Base-by-base conservation (phyloP, 2,113 vertebrate species). In the Zosterops japonicus region DNA sequence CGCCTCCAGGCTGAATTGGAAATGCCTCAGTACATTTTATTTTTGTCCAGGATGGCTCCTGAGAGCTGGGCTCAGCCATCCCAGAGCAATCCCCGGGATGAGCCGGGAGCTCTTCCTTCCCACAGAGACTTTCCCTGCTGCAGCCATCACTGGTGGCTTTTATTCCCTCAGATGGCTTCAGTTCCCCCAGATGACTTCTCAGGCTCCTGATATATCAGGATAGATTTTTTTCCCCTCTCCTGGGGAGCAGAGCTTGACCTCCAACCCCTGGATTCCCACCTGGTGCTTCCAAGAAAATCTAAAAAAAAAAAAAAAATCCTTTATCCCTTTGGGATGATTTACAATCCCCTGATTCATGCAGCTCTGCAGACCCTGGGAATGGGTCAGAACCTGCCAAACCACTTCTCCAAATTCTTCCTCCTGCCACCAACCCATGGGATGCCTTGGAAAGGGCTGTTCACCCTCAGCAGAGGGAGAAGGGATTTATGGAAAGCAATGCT, bases 11-110 rank as follows among this genome's bases (percentile, higher is more conserved):
- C 89, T 94, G 93, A 82, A 79, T 91, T 93, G 79, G 69, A 94
- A 97, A 91, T 42, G 89, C 95, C 94, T 95, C 75, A 9, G 91
- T 42, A 71, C 84, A 67, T 95, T 96, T 96, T 89, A 95, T 96
- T 97, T 95, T 85, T 53, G 93, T 71, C 93, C 94, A 72, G 57
- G 36, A 71, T 36, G 61, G 36, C 33, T 91, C 83, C 87, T 17
- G 49, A 91, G 77, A 84, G 71, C 59, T 42, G 1, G 0, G n/a
- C 67, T 90, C 70, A 95, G 59, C 83, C 31, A 4, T 33, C 46
- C 70, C 5, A 3, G 11, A 83, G 84, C 15, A 1, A 46, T 31
- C 33, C 77, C 53, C 0, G 1, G 42, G 67, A 61, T 0, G 33
- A 5, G 7, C 59, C 27, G 81, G 68, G 63, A 79, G 71, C 67